A percentile compares a stretch with the other conserved stretches of the same genome.
Conservation (phyloP, 2,888 invertebrate genomes). For the Pristionchus arcanus region DNA sequence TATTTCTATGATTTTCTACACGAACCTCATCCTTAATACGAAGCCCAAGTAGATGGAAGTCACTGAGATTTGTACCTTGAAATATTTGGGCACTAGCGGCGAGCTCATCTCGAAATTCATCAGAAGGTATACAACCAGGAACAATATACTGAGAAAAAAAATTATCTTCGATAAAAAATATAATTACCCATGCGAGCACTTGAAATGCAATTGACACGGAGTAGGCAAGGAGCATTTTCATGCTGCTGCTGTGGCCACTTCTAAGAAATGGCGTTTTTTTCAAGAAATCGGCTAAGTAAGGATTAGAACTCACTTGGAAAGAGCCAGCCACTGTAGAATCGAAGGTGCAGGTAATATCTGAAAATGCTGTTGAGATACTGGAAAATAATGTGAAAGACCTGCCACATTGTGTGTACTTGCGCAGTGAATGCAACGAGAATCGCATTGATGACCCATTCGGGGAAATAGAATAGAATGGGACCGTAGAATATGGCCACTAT, state of each 20-base stretch:
- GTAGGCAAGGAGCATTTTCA: too few relatives aligned
- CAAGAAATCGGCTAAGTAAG: too few relatives aligned
- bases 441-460: neutral
- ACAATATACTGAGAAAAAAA: neutral
- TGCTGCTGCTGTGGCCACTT: too few relatives aligned
- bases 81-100: too few relatives aligned
- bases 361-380: neutral
- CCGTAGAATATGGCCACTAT: neutral
- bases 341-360: neutral
- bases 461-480: neutral
- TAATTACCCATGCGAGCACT: neutral
- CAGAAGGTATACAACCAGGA: neutral
- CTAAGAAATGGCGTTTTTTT: too few relatives aligned
- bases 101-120: too few relatives aligned
- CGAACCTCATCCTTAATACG: neutral
- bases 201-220: too few relatives aligned
- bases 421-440: neutral
- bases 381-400: neutral
- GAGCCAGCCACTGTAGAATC: neutral
- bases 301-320: neutral
- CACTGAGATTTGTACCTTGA: neutral
- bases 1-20: neutral
- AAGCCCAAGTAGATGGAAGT: neutral
- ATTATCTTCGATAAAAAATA: neutral
- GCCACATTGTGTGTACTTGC: neutral